Evolutionary conservation across 2,888 invertebrate species (phyloP).

Genomic region (Apeira syringaria): DNA sequence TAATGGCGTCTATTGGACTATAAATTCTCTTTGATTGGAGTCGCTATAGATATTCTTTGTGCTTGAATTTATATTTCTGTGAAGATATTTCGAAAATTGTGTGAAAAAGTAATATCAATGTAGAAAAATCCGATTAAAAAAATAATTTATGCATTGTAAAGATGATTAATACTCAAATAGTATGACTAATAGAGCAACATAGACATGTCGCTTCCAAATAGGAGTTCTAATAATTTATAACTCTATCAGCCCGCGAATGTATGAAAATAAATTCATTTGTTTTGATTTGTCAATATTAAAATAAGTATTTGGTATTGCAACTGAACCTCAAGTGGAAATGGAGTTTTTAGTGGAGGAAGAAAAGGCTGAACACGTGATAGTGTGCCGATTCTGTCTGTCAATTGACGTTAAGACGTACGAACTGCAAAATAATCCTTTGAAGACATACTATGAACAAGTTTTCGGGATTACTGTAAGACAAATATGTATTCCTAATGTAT

Average conservation of each 20-base stretch:
- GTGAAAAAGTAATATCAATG: too few relatives aligned
- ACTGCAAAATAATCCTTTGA: conserved; percentile 50
- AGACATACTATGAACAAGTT: conserved; percentile 54
- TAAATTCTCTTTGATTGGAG: too few relatives aligned
- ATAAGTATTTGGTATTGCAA: too few relatives aligned
- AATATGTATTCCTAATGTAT: too few relatives aligned
- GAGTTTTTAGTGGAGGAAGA: conserved; percentile 15
- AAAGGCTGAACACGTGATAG: conserved; percentile 43
- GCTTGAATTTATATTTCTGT: too few relatives aligned
- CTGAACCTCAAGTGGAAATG: conserved; percentile 51
- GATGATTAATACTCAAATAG: not conserved
- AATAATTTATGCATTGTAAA: too few relatives aligned
- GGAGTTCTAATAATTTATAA: conserved; percentile 73
- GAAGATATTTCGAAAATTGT: too few relatives aligned
- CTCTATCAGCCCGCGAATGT: conserved; percentile 61
- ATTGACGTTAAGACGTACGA: conserved; percentile 59
- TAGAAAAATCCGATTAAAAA: too few relatives aligned
- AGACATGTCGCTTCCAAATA: conserved; percentile 24
- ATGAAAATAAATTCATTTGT: conserved; percentile 41
- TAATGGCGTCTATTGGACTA: too few relatives aligned
- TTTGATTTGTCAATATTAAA: conserved; percentile 22
- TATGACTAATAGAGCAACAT: not conserved
- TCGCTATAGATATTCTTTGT: too few relatives aligned
- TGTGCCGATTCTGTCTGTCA: conserved; percentile 67
- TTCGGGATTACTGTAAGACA: conserved; percentile 61